Base-by-base conservation (phyloP, 2,797 vertebrate genomes). In the Helicolenus hilgendorfi region DNA sequence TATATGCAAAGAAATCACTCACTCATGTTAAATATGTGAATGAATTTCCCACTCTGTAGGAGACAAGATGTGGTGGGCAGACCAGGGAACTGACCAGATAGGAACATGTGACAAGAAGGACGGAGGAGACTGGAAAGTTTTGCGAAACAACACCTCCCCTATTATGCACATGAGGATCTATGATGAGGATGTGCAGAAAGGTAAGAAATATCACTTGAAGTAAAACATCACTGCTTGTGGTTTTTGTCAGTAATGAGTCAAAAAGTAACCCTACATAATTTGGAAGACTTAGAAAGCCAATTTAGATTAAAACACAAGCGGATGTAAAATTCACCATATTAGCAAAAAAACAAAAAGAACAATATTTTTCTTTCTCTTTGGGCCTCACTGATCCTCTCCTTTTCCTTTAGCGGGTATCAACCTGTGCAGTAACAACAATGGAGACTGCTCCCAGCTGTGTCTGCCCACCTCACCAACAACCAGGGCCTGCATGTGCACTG, bases 81-180 rank as follows among this genome's bases (percentile, higher is more conserved):
- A 99, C 90, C 99, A 99, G 91, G 98, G 97, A 75, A 98, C 98
- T 0, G 99, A 99, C 94, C 98, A 98, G 93, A 98, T 99, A 88
- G 99, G 99, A 78, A 99, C 98, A 0, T 99, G 99, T 94, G 98
- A 98, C 93, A 99, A 99, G 96, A 97, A 97, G 2, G 98, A 98
- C 0, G 99, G 98, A 13, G 98, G 96, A 7, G 95, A 98, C 41
- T 96, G 96, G 29, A 98, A 98, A 84, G 96, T 99, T 67, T 80
- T 98, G 78, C 93, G 99, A 56, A 99, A 98, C 92, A 98, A 98
- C 96, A 99, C 99, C 7, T 98, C 99, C 0, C 92, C 98, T 22
- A 98, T 99, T 93, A 99, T 99, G 98, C 98, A 99, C 95, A 99
- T 99, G 99, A 99, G 98, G 94, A 98, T 99, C 72, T 99, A 99